Percentiles rank a stretch among this genome's conserved stretches.
Evolutionary conservation across 2,113 vertebrate genomes (phyloP).

Genomic region (Brevimyrus niger): DNA sequence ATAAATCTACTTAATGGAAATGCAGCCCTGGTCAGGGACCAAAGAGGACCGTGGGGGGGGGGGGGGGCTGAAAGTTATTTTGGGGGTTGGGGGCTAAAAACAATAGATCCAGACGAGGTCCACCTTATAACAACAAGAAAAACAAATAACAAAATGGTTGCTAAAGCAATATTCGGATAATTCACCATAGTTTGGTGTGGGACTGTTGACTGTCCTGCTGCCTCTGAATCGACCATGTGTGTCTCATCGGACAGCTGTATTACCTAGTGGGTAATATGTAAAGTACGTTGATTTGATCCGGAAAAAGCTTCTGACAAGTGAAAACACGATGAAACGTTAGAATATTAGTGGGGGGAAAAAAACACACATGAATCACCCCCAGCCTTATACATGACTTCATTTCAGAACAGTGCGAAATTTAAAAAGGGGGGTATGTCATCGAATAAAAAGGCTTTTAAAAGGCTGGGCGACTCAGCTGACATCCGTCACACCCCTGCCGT

Average conservation of each 20-base stretch:
- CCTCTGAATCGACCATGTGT: neutral
- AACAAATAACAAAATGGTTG: neutral
- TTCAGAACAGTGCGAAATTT: conserved; percentile 13
- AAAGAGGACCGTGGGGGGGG: neutral
- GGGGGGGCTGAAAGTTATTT: neutral
- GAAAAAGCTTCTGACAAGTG: conserved; percentile 42
- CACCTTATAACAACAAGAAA: neutral
- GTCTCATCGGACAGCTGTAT: neutral
- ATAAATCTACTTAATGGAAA: neutral
- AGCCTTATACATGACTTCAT: conserved; percentile 55
- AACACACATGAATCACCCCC: conserved; percentile 49
- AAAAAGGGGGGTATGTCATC: conserved; percentile 40
- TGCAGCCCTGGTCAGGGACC: neutral
- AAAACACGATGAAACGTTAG: conserved; percentile 69
- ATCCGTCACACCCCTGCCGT: conserved; percentile 42
- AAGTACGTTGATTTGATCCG: conserved; percentile 3
- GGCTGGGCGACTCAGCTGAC: conserved; percentile 42
- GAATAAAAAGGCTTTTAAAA: conserved; percentile 43
- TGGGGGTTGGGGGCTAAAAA: neutral
- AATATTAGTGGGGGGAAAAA: conserved; percentile 30
- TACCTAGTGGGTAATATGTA: neutral
- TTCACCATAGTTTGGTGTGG: neutral
- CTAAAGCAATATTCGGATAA: neutral
- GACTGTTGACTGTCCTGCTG: neutral
- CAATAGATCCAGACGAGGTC: neutral